A percentile compares a stretch with the other conserved stretches of the same genome.
phyloP scores from a whole-genome alignment of 2,113 vertebrate genomes.

The Calidris pugnax region DNA sequence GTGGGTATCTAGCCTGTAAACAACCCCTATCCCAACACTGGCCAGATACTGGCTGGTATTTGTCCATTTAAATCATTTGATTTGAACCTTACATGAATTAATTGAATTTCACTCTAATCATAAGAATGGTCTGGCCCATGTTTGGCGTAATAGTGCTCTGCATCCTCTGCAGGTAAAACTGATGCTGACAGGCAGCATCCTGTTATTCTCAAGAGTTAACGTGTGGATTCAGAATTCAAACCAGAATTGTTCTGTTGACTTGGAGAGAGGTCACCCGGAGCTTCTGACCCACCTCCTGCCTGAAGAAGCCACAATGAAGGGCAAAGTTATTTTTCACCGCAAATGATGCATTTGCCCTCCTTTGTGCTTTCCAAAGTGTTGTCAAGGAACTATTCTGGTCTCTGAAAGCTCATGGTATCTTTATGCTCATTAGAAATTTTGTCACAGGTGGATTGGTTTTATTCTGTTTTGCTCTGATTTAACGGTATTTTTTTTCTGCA shows the following conservation, averaged over 20 bases:
- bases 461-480: background rate
- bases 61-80: background rate
- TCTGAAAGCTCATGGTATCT: background rate
- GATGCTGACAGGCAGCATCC: background rate
- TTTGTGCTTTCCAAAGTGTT: background rate
- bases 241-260: background rate
- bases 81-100: background rate
- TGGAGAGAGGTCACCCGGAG: background rate
- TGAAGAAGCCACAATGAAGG: background rate
- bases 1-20: background rate
- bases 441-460: background rate
- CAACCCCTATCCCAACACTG: background rate
- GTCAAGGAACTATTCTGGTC: background rate
- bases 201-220: background rate
- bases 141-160: background rate
- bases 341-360: background rate
- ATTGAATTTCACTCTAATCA: accelerated
- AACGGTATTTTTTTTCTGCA: background rate
- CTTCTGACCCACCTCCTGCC: background rate
- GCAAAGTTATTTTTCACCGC: background rate
- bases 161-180: background rate
- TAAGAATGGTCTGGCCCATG: background rate
- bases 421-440: background rate
- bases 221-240: background rate
- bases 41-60: background rate